These are phyloP conservation scores for Helicoverpa armigera DNA, from an alignment of 1,140 invertebrate genomes.

Conservation along the genomic window DNA sequence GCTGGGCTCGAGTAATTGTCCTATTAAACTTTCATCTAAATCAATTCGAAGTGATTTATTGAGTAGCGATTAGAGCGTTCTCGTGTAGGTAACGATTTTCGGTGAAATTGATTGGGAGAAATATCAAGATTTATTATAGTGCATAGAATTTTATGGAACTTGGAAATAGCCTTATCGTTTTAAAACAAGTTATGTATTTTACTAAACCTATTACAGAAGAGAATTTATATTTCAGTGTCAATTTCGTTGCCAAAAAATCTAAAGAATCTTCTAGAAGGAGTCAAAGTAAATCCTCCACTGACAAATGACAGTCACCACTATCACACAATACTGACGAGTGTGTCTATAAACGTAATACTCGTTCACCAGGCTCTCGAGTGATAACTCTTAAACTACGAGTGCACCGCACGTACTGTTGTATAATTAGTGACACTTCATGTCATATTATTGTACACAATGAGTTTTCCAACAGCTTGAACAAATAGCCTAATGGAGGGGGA, in stretches of 20 bases:
- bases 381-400: slow-evolving; percentile 15
- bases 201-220: too few species aligned
- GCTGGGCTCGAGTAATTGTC: slow-evolving; percentile 5
- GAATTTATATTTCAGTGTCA: too few species aligned
- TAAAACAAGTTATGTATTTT: background rate
- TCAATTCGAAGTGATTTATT: slow-evolving; percentile 30
- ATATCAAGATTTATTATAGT: background rate
- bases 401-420: slow-evolving; percentile 18
- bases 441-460: slow-evolving; percentile 22
- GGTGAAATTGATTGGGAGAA: slow-evolving; percentile 25
- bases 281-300: background rate
- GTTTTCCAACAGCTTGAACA: slow-evolving; percentile 8
- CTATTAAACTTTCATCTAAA: slow-evolving; percentile 17
- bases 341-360: slow-evolving; percentile 17
- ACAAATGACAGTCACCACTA: background rate
- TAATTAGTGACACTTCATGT: slow-evolving; percentile 30
- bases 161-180: too few species aligned
- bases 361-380: background rate
- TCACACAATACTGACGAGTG: background rate
- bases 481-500: background rate
- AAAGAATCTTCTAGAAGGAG: too few species aligned
- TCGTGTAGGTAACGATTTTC: background rate
- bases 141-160: too few species aligned
- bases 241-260: background rate
- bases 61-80: background rate